Base-by-base conservation (phyloP, 2,113 vertebrate species). In the Phainopepla nitens region DNA sequence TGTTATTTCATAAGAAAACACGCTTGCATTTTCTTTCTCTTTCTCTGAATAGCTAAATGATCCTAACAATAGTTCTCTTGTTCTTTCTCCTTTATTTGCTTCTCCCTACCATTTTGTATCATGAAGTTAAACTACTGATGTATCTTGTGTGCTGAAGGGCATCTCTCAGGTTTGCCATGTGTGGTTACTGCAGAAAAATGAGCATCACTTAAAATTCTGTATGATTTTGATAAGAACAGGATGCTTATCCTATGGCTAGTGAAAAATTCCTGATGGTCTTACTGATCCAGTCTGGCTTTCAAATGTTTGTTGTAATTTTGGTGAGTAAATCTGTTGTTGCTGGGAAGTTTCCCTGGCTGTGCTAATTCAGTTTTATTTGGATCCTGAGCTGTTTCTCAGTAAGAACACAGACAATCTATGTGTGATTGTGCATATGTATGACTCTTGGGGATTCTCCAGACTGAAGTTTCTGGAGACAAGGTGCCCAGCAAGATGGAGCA, bases 1-100 rank as follows among this genome's bases (percentile, higher is more conserved):
- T 92, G 77, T 92, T 94, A 82, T 81, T 92, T 90, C 82, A 76
- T 88, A 87, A 82, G 93, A 85, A 93, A 94, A 91, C 61, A 89
- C 5, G 58, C 89, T 88, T 93, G 54, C 28, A 5, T 94, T 94
- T 94, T 96, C 85, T 86, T 89, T 89, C 82, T 89, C 70, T 96
- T 85, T 96, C 92, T 93, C 76, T 90, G 76, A 93, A 83, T 81
- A 89, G 77, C 93, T 92, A 66, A 92, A 79, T 41, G 39, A 65
- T 94, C 39, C 64, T 91, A 83, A 95, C 83, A 79, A 91, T 60
- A 86, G 47, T 91, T 91, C 80, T 78, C 72, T 78, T 87, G 60
- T 78, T 94, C 54, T 81, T 84, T 86, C 33, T 93, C 57, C 50
- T 85, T 88, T 82, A 54, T 83, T 94, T 6, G 4, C 44, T 70